Conservation (phyloP, 2,888 invertebrate genomes). For the Hyalella azteca region DNA sequence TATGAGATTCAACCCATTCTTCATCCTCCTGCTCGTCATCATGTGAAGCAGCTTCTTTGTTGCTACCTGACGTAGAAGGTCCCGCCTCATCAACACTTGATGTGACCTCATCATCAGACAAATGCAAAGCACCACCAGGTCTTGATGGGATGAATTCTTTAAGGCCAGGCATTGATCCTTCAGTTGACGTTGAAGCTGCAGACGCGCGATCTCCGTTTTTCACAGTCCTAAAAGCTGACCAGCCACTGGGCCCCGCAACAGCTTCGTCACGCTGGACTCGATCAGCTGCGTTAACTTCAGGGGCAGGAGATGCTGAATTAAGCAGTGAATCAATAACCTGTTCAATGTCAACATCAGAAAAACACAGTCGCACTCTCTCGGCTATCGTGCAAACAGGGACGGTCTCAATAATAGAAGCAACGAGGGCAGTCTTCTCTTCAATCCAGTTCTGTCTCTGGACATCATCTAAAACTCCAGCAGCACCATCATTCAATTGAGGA, state of each 20-base stretch:
- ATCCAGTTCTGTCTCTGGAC: not conserved
- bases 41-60: not conserved
- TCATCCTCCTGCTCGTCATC: conserved; percentile 17
- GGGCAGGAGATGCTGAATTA: not conserved
- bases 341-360: conserved; percentile 1
- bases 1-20: conserved; percentile 4
- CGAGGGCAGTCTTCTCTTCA: conserved; percentile 17
- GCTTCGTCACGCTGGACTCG: not conserved
- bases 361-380: not conserved
- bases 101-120: conserved; percentile 4
- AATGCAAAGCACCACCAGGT: not conserved
- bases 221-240: not conserved
- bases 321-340: conserved; percentile 5
- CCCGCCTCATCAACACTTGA: not conserved
- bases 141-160: too few species aligned
- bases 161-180: not conserved
- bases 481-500: not conserved
- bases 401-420: conserved; percentile 20
- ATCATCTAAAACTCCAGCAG: not conserved
- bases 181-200: not conserved
- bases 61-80: not conserved
- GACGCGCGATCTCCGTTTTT: not conserved
- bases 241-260: conserved; percentile 10
- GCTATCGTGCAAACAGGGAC: not conserved
- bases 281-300: not conserved